phyloP scores from a whole-genome alignment of 2,888 invertebrate species.

The Acrobasis repandana region DNA sequence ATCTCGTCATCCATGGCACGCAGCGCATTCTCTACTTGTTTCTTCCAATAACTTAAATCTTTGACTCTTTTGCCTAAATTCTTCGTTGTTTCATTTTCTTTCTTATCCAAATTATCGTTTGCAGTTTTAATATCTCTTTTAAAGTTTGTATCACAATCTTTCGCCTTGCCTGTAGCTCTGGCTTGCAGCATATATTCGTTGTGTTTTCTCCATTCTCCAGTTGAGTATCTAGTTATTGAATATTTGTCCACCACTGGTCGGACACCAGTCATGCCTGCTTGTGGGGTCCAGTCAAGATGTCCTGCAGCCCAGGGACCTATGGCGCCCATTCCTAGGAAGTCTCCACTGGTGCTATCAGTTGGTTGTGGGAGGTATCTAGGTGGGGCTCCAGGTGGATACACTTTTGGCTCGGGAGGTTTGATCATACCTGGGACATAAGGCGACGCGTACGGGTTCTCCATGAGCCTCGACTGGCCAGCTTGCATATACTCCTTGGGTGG shows the following conservation, averaged over 20 bases:
- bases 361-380: slow-evolving; percentile 70
- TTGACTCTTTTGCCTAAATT: slow-evolving; percentile 54
- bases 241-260: slow-evolving; percentile 91
- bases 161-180: slow-evolving; percentile 59
- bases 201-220: slow-evolving; percentile 87
- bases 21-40: slow-evolving; percentile 84
- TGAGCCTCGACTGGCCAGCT: slow-evolving; percentile 36
- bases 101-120: slow-evolving; percentile 80
- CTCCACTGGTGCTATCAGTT: slow-evolving; percentile 69
- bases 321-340: slow-evolving; percentile 68
- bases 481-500: slow-evolving; percentile 32
- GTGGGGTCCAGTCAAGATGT: slow-evolving; percentile 88
- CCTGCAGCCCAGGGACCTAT: slow-evolving; percentile 90
- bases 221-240: slow-evolving; percentile 88
- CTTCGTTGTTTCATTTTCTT: slow-evolving; percentile 72
- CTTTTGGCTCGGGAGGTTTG: slow-evolving; percentile 53
- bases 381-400: slow-evolving; percentile 61
- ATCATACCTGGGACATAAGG: slow-evolving; percentile 66
- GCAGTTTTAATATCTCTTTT: slow-evolving; percentile 74
- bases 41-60: slow-evolving; percentile 86
- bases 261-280: slow-evolving; percentile 88
- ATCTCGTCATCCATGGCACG: slow-evolving; percentile 86
- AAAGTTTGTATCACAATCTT: slow-evolving; percentile 46
- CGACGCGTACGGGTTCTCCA: slow-evolving; percentile 39
- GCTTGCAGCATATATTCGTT: slow-evolving; percentile 78